Percentiles rank a stretch among this genome's conserved stretches.
Evolutionary conservation across 2,113 vertebrate genomes (phyloP).

Genomic region (Neogale vison): DNA sequence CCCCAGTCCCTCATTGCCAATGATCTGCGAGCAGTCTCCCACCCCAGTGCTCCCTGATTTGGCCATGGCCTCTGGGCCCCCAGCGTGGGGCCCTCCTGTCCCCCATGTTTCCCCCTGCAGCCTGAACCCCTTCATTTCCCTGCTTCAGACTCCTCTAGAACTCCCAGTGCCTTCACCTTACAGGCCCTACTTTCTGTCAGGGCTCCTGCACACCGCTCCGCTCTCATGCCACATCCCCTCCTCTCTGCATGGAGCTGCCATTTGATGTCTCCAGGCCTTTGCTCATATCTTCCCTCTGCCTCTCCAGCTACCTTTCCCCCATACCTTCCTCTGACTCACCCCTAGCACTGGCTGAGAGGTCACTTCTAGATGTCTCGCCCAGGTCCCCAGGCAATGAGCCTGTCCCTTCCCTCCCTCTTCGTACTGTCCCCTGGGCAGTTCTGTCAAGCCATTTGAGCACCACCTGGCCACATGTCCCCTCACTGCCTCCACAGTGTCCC

Average conservation of each 20-base stretch:
- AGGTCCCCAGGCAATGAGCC: neutral
- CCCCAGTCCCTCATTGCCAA: neutral
- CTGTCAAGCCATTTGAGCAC: neutral
- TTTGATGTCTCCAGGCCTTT: neutral
- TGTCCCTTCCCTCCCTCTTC: neutral
- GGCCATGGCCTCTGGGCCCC: neutral
- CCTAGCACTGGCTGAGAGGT: neutral
- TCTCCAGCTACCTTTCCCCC: neutral
- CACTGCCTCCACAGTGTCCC: neutral
- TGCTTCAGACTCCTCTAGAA: neutral
- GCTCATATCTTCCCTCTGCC: neutral
- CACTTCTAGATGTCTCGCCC: neutral
- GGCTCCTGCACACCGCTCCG: neutral
- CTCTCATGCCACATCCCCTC: accelerated
- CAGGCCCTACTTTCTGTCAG: neutral
- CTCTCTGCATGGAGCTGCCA: neutral
- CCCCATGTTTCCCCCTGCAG: neutral
- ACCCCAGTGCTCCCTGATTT: neutral
- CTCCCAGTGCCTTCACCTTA: neutral
- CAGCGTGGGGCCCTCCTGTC: neutral
- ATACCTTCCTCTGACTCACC: neutral
- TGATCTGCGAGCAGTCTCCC: neutral
- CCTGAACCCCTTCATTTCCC: too few relatives aligned
- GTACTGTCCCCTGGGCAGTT: neutral
- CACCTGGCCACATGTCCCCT: neutral